Conservation (phyloP, 1,140 invertebrate genomes). For the Psilanteris sp. region DNA sequence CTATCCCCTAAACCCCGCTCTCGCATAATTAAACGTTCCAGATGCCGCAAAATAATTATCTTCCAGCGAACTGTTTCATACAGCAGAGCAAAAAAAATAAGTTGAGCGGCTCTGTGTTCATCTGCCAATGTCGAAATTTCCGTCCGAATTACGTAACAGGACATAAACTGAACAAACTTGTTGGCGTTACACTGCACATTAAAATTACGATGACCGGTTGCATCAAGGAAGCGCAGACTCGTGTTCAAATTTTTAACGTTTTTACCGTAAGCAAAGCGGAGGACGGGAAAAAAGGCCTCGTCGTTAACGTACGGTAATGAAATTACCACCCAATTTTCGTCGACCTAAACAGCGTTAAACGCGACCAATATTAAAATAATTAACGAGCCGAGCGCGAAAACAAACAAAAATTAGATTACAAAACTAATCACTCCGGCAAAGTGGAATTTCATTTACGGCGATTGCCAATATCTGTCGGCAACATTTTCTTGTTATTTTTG, state of each 20-base stretch:
- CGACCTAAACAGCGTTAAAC: constrained; percentile 15
- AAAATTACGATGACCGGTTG: constrained; percentile 25
- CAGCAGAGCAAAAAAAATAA: neutral
- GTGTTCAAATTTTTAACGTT: neutral
- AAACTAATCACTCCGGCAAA: constrained; percentile 6
- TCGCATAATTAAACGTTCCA: constrained; percentile 20
- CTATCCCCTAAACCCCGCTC: constrained; percentile 7
- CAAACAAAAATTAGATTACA: constrained; percentile 16
- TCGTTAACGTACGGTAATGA: neutral
- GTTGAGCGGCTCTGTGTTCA: constrained; percentile 1
- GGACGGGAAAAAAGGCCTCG: neutral
- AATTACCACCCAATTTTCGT: constrained; percentile 7
- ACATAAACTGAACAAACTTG: constrained; percentile 27
- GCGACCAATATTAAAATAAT: neutral
- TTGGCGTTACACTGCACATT: constrained; percentile 21
- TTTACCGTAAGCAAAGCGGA: neutral
- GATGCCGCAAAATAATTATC: neutral
- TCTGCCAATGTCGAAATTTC: constrained; percentile 20
- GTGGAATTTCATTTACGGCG: constrained; percentile 6
- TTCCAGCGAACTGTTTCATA: constrained; percentile 10
- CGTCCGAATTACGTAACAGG: constrained; percentile 7
- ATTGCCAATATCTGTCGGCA: constrained; percentile 9
- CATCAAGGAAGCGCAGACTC: neutral
- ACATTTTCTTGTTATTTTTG: constrained; percentile 25
- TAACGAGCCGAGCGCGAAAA: constrained; percentile 1